Conservation (phyloP, 1,140 invertebrate genomes). For the Pseudomyrmex flavicornis region DNA sequence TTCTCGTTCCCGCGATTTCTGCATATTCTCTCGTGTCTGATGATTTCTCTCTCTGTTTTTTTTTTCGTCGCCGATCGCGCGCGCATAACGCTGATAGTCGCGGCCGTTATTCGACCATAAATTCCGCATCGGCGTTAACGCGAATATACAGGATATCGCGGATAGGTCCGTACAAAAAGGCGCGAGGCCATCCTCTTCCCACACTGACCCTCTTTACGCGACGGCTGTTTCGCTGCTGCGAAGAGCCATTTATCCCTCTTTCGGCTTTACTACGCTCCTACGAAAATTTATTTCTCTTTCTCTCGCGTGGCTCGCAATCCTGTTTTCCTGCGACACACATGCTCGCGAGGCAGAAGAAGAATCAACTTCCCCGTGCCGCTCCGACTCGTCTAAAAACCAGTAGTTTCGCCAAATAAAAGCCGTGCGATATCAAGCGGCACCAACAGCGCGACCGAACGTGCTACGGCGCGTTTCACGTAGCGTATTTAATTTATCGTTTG, state of each 20-base stretch:
- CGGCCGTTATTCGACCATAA: constrained; percentile 78
- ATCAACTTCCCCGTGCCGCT: neutral
- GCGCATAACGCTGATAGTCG: constrained; percentile 57
- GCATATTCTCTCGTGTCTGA: neutral
- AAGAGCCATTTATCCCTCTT: constrained; percentile 31
- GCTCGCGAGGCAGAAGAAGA: constrained; percentile 47
- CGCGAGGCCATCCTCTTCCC: neutral
- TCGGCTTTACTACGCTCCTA: constrained; percentile 40
- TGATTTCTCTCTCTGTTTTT: constrained; percentile 46
- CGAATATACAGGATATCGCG: constrained; percentile 72
- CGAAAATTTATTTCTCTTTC: constrained; percentile 61
- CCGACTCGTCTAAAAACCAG: constrained; percentile 15
- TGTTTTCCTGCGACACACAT: constrained; percentile 50
- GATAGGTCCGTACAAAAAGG: constrained; percentile 43
- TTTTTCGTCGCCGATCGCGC: constrained; percentile 62
- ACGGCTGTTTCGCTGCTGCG: constrained; percentile 48
- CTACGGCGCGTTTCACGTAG: constrained; percentile 36
- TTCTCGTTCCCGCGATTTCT: constrained; percentile 5
- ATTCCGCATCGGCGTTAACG: constrained; percentile 74
- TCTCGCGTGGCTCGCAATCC: constrained; percentile 36
- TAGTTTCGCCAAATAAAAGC: constrained; percentile 55
- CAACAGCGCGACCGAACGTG: neutral
- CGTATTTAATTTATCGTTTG: constrained; percentile 51
- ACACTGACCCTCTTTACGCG: neutral
- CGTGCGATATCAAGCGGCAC: constrained; percentile 35